These are phyloP conservation scores for Bovichtus diacanthus DNA, from an alignment of 2,797 vertebrate species.

Conservation along the genomic window DNA sequence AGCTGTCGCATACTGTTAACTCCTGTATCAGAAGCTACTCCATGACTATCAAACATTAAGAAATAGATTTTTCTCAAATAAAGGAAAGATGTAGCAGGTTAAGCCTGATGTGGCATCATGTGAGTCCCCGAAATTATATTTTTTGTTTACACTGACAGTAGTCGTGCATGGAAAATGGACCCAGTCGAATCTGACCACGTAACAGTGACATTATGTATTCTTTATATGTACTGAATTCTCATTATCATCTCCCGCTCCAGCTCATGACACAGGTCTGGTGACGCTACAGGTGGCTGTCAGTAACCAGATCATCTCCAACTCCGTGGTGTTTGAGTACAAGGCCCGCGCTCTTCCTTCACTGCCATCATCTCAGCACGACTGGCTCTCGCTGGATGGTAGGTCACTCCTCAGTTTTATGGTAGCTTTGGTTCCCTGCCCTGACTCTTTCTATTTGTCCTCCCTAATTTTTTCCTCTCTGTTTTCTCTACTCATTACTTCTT, in stretches of 20 bases:
- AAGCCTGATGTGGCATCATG: background rate
- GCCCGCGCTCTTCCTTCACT: constrained; percentile 96
- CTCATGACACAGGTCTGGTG: constrained; percentile 98
- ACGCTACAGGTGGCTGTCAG: constrained; percentile 98
- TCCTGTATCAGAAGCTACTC: background rate
- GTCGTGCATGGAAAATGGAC: background rate
- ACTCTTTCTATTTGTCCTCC: constrained; percentile 16
- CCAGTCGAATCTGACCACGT: background rate
- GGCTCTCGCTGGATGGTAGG: constrained; percentile 98
- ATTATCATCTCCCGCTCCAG: constrained; percentile 73
- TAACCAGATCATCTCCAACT: constrained; percentile 99
- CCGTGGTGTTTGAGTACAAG: constrained; percentile 99
- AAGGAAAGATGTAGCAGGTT: background rate
- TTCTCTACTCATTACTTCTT: constrained; percentile 3
- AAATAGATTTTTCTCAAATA: background rate
- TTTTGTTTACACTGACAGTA: background rate
- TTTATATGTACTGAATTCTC: constrained; percentile 14
- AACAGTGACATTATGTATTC: background rate
- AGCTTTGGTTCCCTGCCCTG: no score
- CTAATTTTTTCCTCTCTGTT: background rate
- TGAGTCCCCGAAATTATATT: background rate
- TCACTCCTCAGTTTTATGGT: constrained; percentile 1
- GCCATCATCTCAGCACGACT: constrained; percentile 98
- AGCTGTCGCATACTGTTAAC: background rate
- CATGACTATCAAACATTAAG: background rate